phyloP scores from a whole-genome alignment of 2,797 vertebrate genomes.

The Lithobates pipiens region DNA sequence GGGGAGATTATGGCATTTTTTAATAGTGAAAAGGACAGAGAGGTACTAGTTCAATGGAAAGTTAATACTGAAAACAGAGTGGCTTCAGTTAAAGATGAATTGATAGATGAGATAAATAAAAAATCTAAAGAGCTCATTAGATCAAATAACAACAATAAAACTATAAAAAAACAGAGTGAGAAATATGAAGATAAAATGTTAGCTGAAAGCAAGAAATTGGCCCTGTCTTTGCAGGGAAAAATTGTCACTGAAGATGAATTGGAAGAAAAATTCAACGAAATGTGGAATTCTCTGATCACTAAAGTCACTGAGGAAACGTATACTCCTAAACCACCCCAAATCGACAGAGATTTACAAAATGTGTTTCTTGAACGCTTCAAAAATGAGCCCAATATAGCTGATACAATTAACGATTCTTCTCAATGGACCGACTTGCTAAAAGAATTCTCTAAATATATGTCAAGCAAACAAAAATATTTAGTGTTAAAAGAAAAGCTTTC shows the following conservation, averaged over 20 bases:
- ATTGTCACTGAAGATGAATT: constrained; percentile 3
- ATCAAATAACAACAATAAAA: neutral
- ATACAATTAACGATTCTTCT: neutral
- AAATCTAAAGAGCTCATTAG: neutral
- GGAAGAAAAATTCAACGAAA: constrained; percentile 5
- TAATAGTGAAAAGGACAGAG: constrained; percentile 67
- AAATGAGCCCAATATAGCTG: neutral
- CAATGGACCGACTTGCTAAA: neutral
- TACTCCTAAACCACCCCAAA: neutral
- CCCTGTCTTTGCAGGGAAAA: neutral
- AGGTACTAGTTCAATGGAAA: constrained; percentile 67
- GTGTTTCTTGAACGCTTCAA: constrained; percentile 19
- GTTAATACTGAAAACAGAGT: neutral
- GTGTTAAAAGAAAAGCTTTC: neutral
- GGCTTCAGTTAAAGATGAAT: neutral
- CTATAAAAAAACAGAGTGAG: neutral
- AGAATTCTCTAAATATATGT: neutral
- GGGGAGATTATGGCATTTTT: constrained; percentile 68
- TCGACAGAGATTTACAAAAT: constrained; percentile 10
- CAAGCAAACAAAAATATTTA: neutral
- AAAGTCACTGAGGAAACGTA: neutral
- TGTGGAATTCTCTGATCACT: constrained; percentile 13
- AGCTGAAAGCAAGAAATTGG: constrained; percentile 7
- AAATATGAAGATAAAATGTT: constrained; percentile 6
- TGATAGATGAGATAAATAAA: constrained; percentile 12